A percentile compares a stretch with the other conserved stretches of the same genome.
phyloP scores from a whole-genome alignment of 2,113 vertebrate genomes.

The Pongo abelii region DNA sequence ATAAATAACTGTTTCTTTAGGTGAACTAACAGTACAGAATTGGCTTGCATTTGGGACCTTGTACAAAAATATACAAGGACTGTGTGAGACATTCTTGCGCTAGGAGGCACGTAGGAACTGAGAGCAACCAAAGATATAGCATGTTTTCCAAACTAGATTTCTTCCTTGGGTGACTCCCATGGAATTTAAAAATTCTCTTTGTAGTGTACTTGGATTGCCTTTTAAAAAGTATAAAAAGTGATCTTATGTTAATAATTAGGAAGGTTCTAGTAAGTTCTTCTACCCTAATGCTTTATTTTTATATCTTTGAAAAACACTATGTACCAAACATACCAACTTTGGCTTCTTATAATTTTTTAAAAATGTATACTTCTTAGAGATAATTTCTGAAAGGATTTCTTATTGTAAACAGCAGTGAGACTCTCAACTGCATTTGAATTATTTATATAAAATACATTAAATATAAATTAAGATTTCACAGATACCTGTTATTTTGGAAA shows the following conservation, averaged over 20 bases:
- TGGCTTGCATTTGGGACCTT: not conserved
- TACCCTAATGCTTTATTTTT: not conserved
- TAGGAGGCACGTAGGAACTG: not conserved
- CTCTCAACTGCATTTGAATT: not conserved
- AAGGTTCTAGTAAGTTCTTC: not conserved
- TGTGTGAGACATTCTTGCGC: not conserved
- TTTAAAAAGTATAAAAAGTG: not conserved
- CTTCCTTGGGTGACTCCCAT: not conserved
- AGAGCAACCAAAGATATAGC: not conserved
- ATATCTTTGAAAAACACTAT: not conserved
- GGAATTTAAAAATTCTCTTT: not conserved
- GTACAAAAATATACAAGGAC: not conserved
- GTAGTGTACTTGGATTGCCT: not conserved
- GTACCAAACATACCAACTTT: not conserved
- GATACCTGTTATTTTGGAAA: not conserved
- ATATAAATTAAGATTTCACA: not conserved
- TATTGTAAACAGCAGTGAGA: slow-evolving; percentile 18
- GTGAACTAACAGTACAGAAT: not conserved
- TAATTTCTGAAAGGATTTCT: not conserved
- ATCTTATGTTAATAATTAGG: slow-evolving; percentile 39
- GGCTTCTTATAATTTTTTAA: not conserved
- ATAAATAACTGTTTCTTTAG: not conserved
- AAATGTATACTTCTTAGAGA: not conserved
- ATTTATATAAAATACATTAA: not conserved
- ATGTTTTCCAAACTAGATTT: not conserved